phyloP scores from a whole-genome alignment of 1,140 invertebrate genomes.

The Trinorchestia longiramus region DNA sequence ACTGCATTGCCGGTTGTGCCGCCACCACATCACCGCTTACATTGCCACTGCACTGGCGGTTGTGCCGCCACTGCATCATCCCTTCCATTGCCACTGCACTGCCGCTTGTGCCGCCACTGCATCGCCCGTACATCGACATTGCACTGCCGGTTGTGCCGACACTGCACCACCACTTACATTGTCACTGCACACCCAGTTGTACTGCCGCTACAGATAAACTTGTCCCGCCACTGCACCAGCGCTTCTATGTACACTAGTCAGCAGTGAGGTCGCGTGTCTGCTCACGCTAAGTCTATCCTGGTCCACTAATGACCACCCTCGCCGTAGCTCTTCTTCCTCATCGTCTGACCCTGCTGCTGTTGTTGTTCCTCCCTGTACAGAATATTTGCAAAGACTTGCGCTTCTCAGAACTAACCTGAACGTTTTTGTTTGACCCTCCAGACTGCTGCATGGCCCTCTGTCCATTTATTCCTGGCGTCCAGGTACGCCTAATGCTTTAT shows the following conservation, averaged over 20 bases:
- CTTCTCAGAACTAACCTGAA: not conserved
- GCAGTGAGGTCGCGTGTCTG: constrained; percentile 1
- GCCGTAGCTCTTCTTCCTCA: constrained; percentile 18
- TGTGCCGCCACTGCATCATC: too few relatives aligned
- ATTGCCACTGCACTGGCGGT: too few relatives aligned
- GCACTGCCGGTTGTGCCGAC: too few relatives aligned
- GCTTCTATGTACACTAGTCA: not conserved
- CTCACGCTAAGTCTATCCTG: constrained; percentile 18
- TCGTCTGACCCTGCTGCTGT: constrained; percentile 4
- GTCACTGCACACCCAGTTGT: too few relatives aligned
- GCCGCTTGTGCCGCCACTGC: not conserved
- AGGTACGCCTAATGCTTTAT: not conserved
- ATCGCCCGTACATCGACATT: not conserved
- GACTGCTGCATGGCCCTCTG: not conserved
- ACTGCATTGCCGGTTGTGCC: too few relatives aligned
- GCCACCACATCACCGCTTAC: too few relatives aligned
- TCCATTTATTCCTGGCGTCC: not conserved
- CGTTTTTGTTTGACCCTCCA: not conserved
- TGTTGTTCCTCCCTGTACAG: not conserved
- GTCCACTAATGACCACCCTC: not conserved
- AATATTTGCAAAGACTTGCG: not conserved
- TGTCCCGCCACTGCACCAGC: not conserved
- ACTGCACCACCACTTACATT: not conserved
- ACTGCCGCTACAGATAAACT: not conserved
- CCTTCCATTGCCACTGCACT: too few relatives aligned